These are phyloP conservation scores for Avahi laniger DNA, from an alignment of 2,797 vertebrate genomes.

Conservation along the genomic window DNA sequence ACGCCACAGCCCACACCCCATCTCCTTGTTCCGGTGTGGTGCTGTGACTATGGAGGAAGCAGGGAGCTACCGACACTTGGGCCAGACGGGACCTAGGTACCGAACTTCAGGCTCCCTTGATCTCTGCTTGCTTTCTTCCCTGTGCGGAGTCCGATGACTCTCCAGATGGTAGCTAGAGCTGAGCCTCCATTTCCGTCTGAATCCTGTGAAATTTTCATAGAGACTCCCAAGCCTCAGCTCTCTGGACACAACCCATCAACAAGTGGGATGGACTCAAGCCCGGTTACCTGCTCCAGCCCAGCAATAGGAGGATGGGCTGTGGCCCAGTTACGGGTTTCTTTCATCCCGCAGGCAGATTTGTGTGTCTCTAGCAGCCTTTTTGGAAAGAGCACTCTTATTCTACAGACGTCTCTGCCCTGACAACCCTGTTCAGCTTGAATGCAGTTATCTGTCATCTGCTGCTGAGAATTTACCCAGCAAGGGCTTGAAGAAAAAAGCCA, in stretches of 20 bases:
- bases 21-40: too few relatives aligned
- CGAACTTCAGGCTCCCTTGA: background rate
- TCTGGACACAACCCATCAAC: background rate
- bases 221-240: background rate
- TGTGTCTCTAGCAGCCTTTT: background rate
- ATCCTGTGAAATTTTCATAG: background rate
- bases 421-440: background rate
- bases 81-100: background rate
- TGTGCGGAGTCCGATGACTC: background rate
- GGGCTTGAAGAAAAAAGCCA: background rate
- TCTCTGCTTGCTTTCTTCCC: background rate
- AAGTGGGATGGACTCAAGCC: background rate
- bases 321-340: background rate
- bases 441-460: background rate
- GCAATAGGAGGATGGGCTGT: background rate
- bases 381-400: background rate
- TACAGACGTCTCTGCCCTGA: background rate
- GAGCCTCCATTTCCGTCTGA: background rate
- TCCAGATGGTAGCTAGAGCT: background rate
- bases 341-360: background rate
- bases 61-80: accelerated
- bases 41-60: background rate
- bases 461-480: constrained; percentile 30
- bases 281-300: background rate
- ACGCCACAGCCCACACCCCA: accelerated